Conservation (phyloP, 2,797 vertebrate genomes). For the Clarias platycephalus region DNA sequence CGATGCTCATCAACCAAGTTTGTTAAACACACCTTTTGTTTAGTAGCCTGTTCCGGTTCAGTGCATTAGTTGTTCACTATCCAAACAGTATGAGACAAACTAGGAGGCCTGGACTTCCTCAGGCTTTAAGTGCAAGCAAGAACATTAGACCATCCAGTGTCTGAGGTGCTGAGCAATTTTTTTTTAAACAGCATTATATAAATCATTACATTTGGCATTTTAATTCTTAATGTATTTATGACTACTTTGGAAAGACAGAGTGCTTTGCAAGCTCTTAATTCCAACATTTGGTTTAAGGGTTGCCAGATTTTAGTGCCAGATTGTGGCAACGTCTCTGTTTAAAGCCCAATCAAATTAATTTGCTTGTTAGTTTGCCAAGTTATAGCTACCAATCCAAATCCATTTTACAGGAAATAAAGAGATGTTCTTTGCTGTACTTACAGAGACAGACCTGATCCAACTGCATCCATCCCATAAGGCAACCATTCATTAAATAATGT, state of each 20-base stretch:
- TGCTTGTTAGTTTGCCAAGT: conserved; percentile 11
- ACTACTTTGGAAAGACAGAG: neutral
- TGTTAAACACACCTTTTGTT: conserved; percentile 25
- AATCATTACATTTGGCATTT: conserved; percentile 7
- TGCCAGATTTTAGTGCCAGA: conserved; percentile 14
- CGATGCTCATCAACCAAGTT: neutral
- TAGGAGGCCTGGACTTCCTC: conserved; percentile 36
- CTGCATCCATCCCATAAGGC: neutral
- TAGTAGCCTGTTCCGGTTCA: conserved; percentile 26
- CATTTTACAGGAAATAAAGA: neutral
- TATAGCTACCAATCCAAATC: conserved; percentile 2
- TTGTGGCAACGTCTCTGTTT: neutral
- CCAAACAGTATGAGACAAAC: conserved; percentile 38
- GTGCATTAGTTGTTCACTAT: conserved; percentile 32
- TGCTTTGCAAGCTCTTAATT: conserved; percentile 6
- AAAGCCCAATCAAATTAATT: neutral
- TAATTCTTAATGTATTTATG: conserved; percentile 27
- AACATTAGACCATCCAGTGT: neutral
- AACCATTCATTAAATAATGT: neutral
- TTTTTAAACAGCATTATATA: neutral
- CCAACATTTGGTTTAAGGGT: conserved; percentile 10
- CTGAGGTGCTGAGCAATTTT: neutral
- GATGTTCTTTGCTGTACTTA: too few species aligned
- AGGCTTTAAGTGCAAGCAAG: conserved; percentile 18
- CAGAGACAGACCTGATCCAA: neutral